phyloP scores from a whole-genome alignment of 1,140 invertebrate genomes.

The Sarcophaga peregrina region DNA sequence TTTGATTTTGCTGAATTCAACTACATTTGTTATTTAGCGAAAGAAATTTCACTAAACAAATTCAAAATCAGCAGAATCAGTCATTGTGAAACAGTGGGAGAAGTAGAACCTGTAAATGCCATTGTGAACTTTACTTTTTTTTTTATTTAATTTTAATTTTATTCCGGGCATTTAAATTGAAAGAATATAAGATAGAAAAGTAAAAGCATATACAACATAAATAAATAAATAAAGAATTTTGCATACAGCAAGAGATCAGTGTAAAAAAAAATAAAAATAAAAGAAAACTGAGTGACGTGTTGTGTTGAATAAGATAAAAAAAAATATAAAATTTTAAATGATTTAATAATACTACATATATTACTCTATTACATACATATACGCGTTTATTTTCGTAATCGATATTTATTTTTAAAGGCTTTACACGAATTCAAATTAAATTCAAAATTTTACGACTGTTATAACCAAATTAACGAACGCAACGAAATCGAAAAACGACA shows the following conservation, averaged over 20 bases:
- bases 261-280: neutral
- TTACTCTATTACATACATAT: too few species aligned
- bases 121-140: neutral
- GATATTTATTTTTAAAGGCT: neutral
- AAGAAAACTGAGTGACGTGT: constrained; percentile 1
- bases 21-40: neutral
- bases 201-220: neutral
- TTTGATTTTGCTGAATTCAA: neutral
- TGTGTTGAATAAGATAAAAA: constrained; percentile 25
- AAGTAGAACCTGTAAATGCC: constrained; percentile 40
- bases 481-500: neutral
- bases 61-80: constrained; percentile 37
- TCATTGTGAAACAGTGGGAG: constrained; percentile 41
- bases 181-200: too few species aligned
- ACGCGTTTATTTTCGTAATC: neutral
- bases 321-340: neutral
- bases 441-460: constrained; percentile 16
- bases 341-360: too few species aligned
- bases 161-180: neutral
- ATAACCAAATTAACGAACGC: constrained; percentile 1
- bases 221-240: neutral
- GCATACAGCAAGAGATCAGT: neutral
- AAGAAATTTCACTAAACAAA: constrained; percentile 9
- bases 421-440: neutral
- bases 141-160: too few species aligned